These are phyloP conservation scores for Euthynnus affinis DNA, from an alignment of 2,797 vertebrate genomes.

Conservation along the genomic window DNA sequence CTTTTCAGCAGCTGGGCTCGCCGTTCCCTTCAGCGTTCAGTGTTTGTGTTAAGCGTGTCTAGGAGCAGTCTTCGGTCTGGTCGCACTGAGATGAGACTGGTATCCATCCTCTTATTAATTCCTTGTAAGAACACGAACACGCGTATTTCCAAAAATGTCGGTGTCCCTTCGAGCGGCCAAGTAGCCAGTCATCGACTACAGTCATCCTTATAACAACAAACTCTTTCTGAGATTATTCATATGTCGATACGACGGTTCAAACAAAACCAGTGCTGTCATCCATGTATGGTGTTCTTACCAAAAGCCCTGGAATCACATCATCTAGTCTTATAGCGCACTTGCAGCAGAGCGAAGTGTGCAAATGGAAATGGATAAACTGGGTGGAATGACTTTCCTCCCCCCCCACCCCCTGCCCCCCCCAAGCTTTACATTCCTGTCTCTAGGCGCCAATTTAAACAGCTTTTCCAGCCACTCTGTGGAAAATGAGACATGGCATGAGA, in stretches of 20 bases:
- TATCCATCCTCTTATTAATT: not conserved
- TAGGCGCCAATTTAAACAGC: constrained; percentile 22
- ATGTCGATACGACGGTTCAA: not conserved
- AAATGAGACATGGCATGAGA: constrained; percentile 49
- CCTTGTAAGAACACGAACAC: too few relatives aligned
- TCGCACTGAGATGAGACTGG: not conserved
- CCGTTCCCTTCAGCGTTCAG: not conserved
- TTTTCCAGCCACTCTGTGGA: constrained; percentile 44
- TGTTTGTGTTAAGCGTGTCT: not conserved
- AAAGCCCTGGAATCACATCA: not conserved
- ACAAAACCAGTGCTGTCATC: constrained; percentile 10
- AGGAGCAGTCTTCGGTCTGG: not conserved
- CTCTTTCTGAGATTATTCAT: not conserved
- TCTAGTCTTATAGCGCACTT: not conserved
- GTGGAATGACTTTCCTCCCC: constrained; percentile 4
- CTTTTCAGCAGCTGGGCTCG: not conserved
- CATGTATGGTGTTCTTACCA: not conserved
- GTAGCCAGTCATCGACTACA: not conserved
- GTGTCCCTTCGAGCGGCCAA: not conserved
- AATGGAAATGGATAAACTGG: constrained; percentile 24
- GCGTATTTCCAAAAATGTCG: not conserved
- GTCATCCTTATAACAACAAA: not conserved
- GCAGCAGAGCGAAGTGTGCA: not conserved
- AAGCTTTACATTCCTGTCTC: constrained; percentile 35
- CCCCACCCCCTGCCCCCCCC: too few relatives aligned